Percentiles rank a stretch among this genome's conserved stretches.
Conservation (phyloP, 2,888 invertebrate genomes). For the Aplocera efformata region DNA sequence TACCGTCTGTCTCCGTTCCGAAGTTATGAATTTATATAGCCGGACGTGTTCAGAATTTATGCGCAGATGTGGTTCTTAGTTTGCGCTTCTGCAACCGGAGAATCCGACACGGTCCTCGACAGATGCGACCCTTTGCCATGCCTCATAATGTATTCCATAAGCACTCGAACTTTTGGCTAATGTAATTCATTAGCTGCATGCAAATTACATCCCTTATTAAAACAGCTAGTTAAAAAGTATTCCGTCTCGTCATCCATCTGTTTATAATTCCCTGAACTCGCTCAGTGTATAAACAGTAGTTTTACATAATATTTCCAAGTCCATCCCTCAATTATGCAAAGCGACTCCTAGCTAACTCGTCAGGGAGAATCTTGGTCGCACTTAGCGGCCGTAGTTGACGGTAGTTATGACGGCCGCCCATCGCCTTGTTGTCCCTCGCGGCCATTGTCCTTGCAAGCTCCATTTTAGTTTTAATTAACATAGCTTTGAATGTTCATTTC, state of each 20-base stretch:
- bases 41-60: slow-evolving; percentile 71
- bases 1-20: slow-evolving; percentile 63
- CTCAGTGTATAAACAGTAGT: slow-evolving; percentile 9
- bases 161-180: neutral
- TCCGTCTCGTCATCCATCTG: slow-evolving; percentile 4
- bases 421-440: slow-evolving; percentile 57
- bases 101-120: slow-evolving; percentile 40
- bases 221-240: neutral
- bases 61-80: slow-evolving; percentile 63
- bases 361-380: slow-evolving; percentile 50
- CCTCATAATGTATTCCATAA: slow-evolving; percentile 17
- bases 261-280: slow-evolving; percentile 6
- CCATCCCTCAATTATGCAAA: slow-evolving; percentile 28
- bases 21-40: slow-evolving; percentile 75
- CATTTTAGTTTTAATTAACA: slow-evolving; percentile 71
- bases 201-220: neutral
- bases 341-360: slow-evolving; percentile 37
- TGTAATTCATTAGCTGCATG: slow-evolving; percentile 3
- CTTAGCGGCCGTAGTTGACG: slow-evolving; percentile 54
- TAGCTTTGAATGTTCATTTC: slow-evolving; percentile 58
- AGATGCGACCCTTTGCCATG: slow-evolving; percentile 39
- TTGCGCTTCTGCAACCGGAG: slow-evolving; percentile 48
- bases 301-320: slow-evolving; percentile 24
- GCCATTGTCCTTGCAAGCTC: slow-evolving; percentile 51
- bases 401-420: slow-evolving; percentile 53